Evolutionary conservation across 1,140 invertebrate genomes (phyloP).

Genomic region (Eumeta japonica): DNA sequence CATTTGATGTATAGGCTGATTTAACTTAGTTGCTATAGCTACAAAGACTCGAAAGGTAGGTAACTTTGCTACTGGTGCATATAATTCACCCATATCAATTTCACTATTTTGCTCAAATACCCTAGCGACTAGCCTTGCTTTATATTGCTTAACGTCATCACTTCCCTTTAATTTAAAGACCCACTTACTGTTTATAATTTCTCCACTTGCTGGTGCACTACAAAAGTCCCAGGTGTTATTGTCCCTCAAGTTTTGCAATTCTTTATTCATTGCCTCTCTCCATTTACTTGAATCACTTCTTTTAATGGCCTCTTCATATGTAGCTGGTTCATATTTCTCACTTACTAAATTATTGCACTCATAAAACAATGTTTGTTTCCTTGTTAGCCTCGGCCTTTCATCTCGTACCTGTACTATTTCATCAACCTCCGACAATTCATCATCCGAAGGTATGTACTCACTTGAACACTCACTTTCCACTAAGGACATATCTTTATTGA

Average conservation of each 20-base stretch:
- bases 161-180: slow-evolving; percentile 17
- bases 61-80: slow-evolving; percentile 19
- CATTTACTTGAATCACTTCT: slow-evolving; percentile 1
- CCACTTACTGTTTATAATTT: slow-evolving; percentile 13
- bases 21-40: slow-evolving; percentile 1
- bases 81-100: slow-evolving; percentile 11
- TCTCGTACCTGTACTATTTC: no score
- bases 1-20: slow-evolving; percentile 2
- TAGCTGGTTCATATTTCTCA: no score
- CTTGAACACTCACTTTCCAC: no score
- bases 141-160: slow-evolving; percentile 11
- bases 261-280: slow-evolving; percentile 4
- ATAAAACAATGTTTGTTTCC: no score
- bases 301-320: background rate
- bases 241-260: slow-evolving; percentile 4
- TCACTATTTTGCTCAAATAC: slow-evolving; percentile 18
- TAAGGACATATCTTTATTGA: no score
- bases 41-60: slow-evolving; percentile 11
- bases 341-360: no score
- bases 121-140: slow-evolving; percentile 18
- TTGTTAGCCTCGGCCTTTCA: no score
- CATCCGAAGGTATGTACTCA: no score
- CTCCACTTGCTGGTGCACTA: background rate
- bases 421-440: no score
- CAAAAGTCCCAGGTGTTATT: slow-evolving; percentile 5